These are phyloP conservation scores for Rhea americana DNA, from an alignment of 2,113 vertebrate genomes.

Conservation along the genomic window DNA sequence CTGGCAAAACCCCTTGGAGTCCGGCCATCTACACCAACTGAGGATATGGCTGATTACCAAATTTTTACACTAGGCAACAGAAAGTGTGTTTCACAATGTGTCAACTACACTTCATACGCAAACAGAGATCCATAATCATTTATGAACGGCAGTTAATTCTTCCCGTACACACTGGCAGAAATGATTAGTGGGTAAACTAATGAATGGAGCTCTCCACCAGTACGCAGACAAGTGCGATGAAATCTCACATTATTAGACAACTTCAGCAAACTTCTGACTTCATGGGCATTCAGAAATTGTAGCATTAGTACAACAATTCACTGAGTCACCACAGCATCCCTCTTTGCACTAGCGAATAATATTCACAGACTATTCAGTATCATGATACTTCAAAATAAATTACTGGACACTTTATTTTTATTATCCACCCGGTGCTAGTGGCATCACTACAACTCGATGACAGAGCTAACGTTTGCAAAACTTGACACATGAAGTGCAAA, in stretches of 20 bases:
- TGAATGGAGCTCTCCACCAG: neutral
- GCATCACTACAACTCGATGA: neutral
- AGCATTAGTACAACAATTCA: neutral
- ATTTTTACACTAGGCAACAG: neutral
- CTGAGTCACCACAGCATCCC: neutral
- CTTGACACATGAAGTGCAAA: neutral
- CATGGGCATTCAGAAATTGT: neutral
- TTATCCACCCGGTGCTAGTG: neutral
- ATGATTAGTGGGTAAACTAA: neutral
- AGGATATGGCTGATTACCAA: neutral
- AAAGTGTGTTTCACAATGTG: neutral
- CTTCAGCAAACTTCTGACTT: neutral
- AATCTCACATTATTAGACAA: neutral
- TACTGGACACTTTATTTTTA: neutral
- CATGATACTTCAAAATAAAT: neutral
- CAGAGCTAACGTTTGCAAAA: neutral
- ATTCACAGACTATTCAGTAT: neutral
- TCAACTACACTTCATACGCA: neutral
- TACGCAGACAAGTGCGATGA: neutral
- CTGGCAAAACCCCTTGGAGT: neutral
- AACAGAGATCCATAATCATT: constrained; percentile 1
- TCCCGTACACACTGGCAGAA: neutral
- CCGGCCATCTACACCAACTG: neutral
- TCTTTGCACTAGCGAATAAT: neutral
- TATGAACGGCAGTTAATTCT: constrained; percentile 19